Evolutionary conservation across 2,888 invertebrate genomes (phyloP).

Genomic region (Habrosyne pyritoides): DNA sequence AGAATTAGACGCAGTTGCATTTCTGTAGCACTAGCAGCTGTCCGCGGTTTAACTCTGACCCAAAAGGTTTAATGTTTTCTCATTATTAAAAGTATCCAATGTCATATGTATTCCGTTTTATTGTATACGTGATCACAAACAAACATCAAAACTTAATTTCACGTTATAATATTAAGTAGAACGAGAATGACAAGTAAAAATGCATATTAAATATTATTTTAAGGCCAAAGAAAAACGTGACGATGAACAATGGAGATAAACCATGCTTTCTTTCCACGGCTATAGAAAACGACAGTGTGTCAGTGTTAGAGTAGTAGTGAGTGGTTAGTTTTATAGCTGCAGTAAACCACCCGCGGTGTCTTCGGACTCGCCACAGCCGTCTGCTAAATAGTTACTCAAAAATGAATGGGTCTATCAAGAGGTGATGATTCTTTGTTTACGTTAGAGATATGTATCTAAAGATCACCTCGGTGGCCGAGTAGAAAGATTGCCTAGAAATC

Average conservation of each 20-base stretch:
- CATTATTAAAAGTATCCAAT: no score
- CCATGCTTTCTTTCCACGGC: slow-evolving; percentile 27
- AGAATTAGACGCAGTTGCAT: no score
- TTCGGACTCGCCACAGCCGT: slow-evolving; percentile 33
- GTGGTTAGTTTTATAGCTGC: slow-evolving; percentile 67
- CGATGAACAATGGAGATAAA: slow-evolving; percentile 51
- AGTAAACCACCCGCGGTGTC: slow-evolving; percentile 76
- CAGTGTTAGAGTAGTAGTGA: slow-evolving; percentile 62
- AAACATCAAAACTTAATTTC: no score
- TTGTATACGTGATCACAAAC: no score
- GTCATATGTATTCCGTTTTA: no score
- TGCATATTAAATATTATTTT: background rate
- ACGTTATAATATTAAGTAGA: no score
- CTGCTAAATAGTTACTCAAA: slow-evolving; percentile 52
- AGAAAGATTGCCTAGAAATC: no score
- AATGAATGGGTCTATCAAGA: slow-evolving; percentile 43
- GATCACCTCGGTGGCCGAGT: no score
- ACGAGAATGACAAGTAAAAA: no score
- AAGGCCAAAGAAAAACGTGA: slow-evolving; percentile 25
- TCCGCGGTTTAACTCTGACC: no score
- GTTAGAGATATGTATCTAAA: slow-evolving; percentile 5
- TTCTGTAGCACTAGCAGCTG: no score
- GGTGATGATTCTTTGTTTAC: slow-evolving; percentile 30
- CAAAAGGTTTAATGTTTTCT: no score
- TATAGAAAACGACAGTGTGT: slow-evolving; percentile 55